A percentile compares a stretch with the other conserved stretches of the same genome.
Conservation (phyloP, 2,888 invertebrate genomes). For the Bellardia pandia region DNA sequence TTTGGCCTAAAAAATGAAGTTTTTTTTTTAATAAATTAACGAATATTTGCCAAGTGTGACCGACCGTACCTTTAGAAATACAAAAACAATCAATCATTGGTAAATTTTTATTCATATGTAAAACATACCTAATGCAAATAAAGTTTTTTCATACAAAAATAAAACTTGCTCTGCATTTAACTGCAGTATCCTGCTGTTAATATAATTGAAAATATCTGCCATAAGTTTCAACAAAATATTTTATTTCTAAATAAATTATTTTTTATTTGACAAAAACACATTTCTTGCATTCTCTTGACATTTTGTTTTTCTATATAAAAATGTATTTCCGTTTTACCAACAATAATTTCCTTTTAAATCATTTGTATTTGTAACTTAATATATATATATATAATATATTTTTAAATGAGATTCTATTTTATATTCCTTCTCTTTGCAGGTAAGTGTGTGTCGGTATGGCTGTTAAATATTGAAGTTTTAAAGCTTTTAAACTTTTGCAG, state of each 20-base stretch:
- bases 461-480: not conserved
- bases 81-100: too few species aligned
- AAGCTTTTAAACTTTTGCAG: slow-evolving; percentile 8
- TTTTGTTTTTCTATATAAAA: not conserved
- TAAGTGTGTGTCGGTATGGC: slow-evolving; percentile 17
- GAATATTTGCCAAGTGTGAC: too few species aligned
- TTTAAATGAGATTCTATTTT: slow-evolving; percentile 2
- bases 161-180: too few species aligned
- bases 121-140: too few species aligned
- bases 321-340: slow-evolving; percentile 9
- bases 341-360: slow-evolving; percentile 8
- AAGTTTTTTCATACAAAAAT: too few species aligned
- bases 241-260: not conserved
- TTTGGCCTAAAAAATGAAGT: too few species aligned
- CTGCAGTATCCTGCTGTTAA: too few species aligned
- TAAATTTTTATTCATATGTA: too few species aligned
- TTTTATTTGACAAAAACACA: not conserved
- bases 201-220: too few species aligned
- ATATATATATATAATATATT: not conserved
- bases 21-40: too few species aligned
- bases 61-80: too few species aligned
- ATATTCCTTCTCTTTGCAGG: slow-evolving; percentile 47
- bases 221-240: too few species aligned
- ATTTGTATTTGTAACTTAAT: slow-evolving; percentile 17
- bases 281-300: not conserved